Evolutionary conservation across 2,888 invertebrate species (phyloP), one percentile per base, ranked within the genome.

Genomic region (Scotopteryx bipunctaria): DNA sequence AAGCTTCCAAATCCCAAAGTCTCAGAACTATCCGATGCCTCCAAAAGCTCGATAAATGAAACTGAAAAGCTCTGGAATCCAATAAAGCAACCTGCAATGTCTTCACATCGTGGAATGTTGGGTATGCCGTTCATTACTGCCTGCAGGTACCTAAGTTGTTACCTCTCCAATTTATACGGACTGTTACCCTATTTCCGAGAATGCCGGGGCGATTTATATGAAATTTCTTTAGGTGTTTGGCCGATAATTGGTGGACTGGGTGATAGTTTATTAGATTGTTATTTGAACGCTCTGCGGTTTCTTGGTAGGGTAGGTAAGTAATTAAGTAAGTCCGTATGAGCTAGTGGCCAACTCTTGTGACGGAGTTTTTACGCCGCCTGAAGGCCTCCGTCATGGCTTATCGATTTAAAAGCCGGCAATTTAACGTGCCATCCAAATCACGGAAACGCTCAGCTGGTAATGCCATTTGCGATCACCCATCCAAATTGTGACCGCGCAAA

Each of bases 61-160:
- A 69, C 63, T 61, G 67, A 68, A 71, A 71, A 69, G 61, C 65
- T 61, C 66, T 63, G 66, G 72, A 81, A 85, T 85, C 83, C 84
- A 86, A 86, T 86, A 86, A 85, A 75, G 67, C 43, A 60, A 81
- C 81, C 81, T 83, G 81, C 78, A 75, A 71, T 76, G 83, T 82
- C 81, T 81, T 77, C 76, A 70, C 73, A 67, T 68, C 67, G 61
- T 2, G 54, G 44, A 54, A 54, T 48, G 48, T 19, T 57, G 46
- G 82, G 84, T 73, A 84, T 74, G 68, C 78, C 79, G 80, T 82
- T 86, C 85, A 86, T 87, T 87, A 85, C 84, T 69, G 66, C 73
- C 70, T 74, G 77, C 76, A 75, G 76, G 73, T 74, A 75, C 73
- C 71, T 77, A 75, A 82, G 80, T 85, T 83, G 76, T 70, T 75